These are phyloP conservation scores for Peromyscus melanophrys DNA, from an alignment of 2,797 vertebrate species.

Conservation along the genomic window DNA sequence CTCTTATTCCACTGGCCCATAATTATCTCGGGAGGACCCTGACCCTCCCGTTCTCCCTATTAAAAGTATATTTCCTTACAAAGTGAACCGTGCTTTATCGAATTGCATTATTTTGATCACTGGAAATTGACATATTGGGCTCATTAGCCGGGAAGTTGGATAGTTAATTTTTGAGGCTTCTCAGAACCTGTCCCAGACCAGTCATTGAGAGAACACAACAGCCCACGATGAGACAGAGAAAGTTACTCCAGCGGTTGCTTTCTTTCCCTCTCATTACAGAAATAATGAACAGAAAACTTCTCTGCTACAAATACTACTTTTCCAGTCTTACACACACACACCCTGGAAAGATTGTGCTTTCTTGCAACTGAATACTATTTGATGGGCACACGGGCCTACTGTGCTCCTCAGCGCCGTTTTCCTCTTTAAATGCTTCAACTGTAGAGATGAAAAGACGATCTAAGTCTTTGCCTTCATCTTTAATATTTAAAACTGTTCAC, in stretches of 20 bases:
- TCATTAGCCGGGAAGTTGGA: conserved; percentile 87
- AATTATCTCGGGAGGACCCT: conserved; percentile 84
- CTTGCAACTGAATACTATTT: conserved; percentile 65
- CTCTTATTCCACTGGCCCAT: conserved; percentile 76
- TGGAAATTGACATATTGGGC: conserved; percentile 88
- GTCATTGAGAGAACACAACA: conserved; percentile 78
- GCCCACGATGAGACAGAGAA: conserved; percentile 57
- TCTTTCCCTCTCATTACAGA: conserved; percentile 61
- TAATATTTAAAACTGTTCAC: conserved; percentile 88
- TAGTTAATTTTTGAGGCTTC: conserved; percentile 87
- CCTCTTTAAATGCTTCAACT: conserved; percentile 82
- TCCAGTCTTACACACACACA: not conserved
- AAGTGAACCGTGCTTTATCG: conserved; percentile 86
- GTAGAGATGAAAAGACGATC: conserved; percentile 87
- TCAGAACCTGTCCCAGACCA: conserved; percentile 80
- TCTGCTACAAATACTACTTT: conserved; percentile 10
- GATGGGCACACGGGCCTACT: conserved; percentile 81
- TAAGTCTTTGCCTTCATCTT: conserved; percentile 85
- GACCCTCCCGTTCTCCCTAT: conserved; percentile 84
- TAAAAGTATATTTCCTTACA: conserved; percentile 85
- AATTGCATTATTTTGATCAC: conserved; percentile 88
- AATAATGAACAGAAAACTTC: conserved; percentile 73
- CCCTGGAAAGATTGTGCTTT: conserved; percentile 12
- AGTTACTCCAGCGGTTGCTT: conserved; percentile 30
- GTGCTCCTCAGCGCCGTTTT: conserved; percentile 87